phyloP scores from a whole-genome alignment of 92 coral and sea anemone genomes.

The Bergia puertoricense region DNA sequence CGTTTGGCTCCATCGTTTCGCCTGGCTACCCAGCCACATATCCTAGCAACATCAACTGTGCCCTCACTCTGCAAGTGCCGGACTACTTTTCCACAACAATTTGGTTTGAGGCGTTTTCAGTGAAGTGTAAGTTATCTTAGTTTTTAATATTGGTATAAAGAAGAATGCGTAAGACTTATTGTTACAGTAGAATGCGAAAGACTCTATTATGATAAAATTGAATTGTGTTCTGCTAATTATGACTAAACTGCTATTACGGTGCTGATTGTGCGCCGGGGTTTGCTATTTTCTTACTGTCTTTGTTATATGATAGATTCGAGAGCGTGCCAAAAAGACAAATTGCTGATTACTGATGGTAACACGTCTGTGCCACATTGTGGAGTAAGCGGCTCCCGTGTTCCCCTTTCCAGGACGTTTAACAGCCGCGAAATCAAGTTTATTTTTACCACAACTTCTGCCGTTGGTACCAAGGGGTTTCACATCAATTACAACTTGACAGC shows the following conservation, averaged over 20 bases:
- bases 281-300: background rate
- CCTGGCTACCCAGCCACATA: conserved; percentile 40
- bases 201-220: no score
- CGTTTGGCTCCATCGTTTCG: conserved; percentile 40
- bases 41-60: conserved; percentile 36
- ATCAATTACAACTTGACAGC: conserved; percentile 20
- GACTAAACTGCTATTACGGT: background rate
- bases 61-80: conserved; percentile 34
- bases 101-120: conserved; percentile 9
- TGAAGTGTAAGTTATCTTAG: background rate
- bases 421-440: conserved; percentile 10
- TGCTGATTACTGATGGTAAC: background rate
- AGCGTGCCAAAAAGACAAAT: background rate
- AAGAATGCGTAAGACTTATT: no score
- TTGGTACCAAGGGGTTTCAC: conserved; percentile 15
- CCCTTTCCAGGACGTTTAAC: background rate
- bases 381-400: conserved; percentile 8
- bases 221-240: no score
- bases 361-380: background rate
- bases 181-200: no score
- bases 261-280: no score
- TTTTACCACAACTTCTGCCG: background rate
- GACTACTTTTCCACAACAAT: conserved; percentile 16
- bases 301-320: background rate
- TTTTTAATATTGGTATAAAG: no score